Evolutionary conservation across 1,140 invertebrate species (phyloP), one percentile per base, ranked within the genome.

Genomic region (Macrobrachium nipponense): DNA sequence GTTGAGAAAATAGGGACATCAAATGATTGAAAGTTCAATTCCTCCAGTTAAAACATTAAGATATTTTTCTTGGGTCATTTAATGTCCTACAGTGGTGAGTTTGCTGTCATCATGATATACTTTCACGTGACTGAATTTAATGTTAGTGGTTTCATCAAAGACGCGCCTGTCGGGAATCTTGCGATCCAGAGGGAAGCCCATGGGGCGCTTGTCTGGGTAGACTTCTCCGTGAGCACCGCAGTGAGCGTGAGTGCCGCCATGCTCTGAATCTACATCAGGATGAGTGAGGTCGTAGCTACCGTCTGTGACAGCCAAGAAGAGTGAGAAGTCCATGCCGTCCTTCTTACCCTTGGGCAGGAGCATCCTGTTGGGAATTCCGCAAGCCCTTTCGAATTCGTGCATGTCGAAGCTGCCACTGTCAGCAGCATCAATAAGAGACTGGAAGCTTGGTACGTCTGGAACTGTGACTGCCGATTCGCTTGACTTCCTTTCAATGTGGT

Each of bases 401-500:
- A 68, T 27, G 7, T 27, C 23, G 64, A 27, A n/a, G 8, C n/a
- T 27, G 15, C n/a, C 64, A 27, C n/a, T 27, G 15, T 68, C 64
- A 68, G 64, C 23, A 27, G 23, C 23, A 27, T n/a, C 64, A 5
- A 68, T 68, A 10, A 68, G n/a, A 15, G n/a, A 20, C n/a, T 27
- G 64, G 64, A 68, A 68, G 64, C 64, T 68, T 68, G 64, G 64
- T 27, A n/a, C 23, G 15, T 68, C 64, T n/a, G 64, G 64, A 15
- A 68, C 64, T 4, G 64, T 68, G 0, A 68, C 64, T 20, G n/a
- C 4, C 5, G n/a, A 20, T 27, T 68, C 23, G 8, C 11, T 20
- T 90, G 95, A 96, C 89, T 93, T 93, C 77, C 95, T 90, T 90
- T 94, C 93, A 62, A 94, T 91, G 91, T 94, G 51, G 8, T 51